Evolutionary conservation across 2,888 invertebrate species (phyloP), one percentile per base, ranked within the genome.

Genomic region (Troides helena): DNA sequence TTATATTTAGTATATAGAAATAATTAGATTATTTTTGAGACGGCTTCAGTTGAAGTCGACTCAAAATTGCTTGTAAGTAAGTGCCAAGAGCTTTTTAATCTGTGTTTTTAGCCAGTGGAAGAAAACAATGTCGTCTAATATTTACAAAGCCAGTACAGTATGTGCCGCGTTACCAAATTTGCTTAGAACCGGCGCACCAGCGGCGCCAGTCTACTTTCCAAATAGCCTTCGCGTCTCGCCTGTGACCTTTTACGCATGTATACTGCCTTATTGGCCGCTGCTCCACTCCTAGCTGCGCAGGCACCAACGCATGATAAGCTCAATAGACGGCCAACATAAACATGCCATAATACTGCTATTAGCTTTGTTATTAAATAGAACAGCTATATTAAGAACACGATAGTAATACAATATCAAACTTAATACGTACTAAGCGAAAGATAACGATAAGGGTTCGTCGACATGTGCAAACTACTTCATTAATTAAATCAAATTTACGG

Each of bases 191-290:
- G 76, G 74, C 79, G 73, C 74, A 77, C 76, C 74, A 77, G 76
- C 76, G 92, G 92, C 92, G 92, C 92, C 92, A 88, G 78, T 85
- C 90, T 80, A 90, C 92, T 91, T 91, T 91, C 88, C 87, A 88
- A 88, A 88, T 89, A 90, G 89, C 91, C 90, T 91, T 89, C 86
- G 80, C 77, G 92, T 91, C 92, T 91, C 86, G 90, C 85, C 87
- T 87, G 85, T 89, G 91, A 92, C 92, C 92, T 92, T 91, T 91
- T 89, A 88, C 85, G 89, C 85, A 80, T 80, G 83, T 80, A 81
- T 84, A 83, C 83, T 82, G 80, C 84, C 81, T 82, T 83, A 84
- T 84, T 80, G 79, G 78, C 81, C 78, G 78, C 74, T 74, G 77
- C 75, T 81, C 83, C 83, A 81, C 84, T 84, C 82, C 83, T 85